Evolutionary conservation across 2,113 vertebrate genomes (phyloP).

Genomic region (Piaya cayana): DNA sequence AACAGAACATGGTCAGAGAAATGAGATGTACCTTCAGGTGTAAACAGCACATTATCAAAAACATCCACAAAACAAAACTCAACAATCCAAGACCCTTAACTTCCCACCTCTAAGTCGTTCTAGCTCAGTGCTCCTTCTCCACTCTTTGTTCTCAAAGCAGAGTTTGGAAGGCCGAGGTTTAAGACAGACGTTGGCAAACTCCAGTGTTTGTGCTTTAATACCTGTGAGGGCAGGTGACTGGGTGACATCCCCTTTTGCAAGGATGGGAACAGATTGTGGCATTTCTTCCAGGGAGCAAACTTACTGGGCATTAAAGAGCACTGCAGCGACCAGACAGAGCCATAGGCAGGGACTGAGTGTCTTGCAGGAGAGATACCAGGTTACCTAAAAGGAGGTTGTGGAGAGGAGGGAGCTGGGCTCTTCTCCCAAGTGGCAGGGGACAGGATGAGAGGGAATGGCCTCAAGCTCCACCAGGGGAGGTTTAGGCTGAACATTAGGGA

Average conservation of each 20-base stretch:
- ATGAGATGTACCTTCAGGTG: fast-evolving
- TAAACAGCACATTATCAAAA: neutral
- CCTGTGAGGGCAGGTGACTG: fast-evolving
- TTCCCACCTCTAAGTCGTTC: neutral
- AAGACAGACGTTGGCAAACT: neutral
- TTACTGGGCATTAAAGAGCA: neutral
- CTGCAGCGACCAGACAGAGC: neutral
- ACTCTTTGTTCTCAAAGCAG: neutral
- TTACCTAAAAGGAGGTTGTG: too few relatives aligned
- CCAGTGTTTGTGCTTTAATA: neutral
- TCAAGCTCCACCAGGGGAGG: too few relatives aligned
- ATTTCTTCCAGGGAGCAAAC: neutral
- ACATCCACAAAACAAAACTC: neutral
- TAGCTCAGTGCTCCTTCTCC: neutral
- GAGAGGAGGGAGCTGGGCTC: too few relatives aligned
- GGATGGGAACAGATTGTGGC: neutral
- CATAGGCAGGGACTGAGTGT: neutral
- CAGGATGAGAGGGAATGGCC: too few relatives aligned
- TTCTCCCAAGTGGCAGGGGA: too few relatives aligned
- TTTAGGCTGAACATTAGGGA: too few relatives aligned
- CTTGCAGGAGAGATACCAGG: neutral
- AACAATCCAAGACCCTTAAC: neutral
- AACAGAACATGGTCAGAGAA: fast-evolving
- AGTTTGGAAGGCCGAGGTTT: too few relatives aligned
- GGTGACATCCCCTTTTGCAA: neutral